Conservation (phyloP, 2,797 vertebrate species). For the Pyrocephalus nanus region DNA sequence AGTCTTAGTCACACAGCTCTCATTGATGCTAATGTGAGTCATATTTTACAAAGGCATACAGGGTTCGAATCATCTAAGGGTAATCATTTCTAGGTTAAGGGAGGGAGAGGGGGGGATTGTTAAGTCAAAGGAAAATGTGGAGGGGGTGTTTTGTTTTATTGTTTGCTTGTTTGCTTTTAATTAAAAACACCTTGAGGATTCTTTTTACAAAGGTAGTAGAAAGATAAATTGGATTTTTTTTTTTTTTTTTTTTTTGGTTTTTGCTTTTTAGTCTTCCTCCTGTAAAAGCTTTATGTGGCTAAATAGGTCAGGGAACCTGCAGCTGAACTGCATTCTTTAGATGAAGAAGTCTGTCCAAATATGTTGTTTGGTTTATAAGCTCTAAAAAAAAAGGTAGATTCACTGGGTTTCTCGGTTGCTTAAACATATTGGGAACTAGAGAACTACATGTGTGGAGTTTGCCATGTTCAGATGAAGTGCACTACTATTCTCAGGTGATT, state of each 20-base stretch:
- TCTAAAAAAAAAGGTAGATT: conserved; percentile 6
- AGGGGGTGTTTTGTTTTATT: conserved; percentile 64
- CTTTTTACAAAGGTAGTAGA: conserved; percentile 53
- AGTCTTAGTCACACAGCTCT: conserved; percentile 59
- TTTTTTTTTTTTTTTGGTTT: neutral
- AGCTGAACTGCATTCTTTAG: conserved; percentile 7
- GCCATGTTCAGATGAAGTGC: neutral
- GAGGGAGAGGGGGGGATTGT: neutral
- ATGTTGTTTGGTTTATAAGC: neutral
- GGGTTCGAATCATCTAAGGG: conserved; percentile 22
- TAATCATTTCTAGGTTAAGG: conserved; percentile 42
- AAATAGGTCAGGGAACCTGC: conserved; percentile 41
- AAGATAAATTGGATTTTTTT: conserved; percentile 48
- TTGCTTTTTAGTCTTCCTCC: conserved; percentile 34
- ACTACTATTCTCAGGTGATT: neutral
- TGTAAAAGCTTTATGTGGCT: conserved; percentile 33
- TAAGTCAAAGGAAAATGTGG: conserved; percentile 60
- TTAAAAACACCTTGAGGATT: conserved; percentile 58
- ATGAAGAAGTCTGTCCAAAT: neutral
- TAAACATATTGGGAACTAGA: neutral
- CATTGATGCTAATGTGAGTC: conserved; percentile 55
- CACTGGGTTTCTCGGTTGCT: neutral
- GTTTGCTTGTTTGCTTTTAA: conserved; percentile 66
- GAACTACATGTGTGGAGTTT: neutral
- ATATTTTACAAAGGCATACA: conserved; percentile 53